Percentiles rank a stretch among this genome's conserved stretches.
Evolutionary conservation across 2,113 vertebrate species (phyloP).

Genomic region (Limnothrissa miodon): DNA sequence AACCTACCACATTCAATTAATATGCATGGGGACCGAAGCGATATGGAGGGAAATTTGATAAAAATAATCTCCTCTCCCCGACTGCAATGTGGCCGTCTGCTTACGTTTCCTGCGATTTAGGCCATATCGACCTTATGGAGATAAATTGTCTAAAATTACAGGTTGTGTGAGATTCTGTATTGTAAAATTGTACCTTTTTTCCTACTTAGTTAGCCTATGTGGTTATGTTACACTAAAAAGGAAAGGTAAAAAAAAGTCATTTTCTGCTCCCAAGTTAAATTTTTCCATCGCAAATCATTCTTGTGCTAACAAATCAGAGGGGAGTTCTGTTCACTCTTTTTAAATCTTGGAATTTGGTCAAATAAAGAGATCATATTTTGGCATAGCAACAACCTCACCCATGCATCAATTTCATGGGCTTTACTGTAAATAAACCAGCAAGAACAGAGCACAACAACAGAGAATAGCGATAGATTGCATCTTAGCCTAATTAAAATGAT

Average conservation of each 20-base stretch:
- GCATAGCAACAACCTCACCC: background rate
- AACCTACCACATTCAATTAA: constrained; percentile 69
- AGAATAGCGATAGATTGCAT: constrained; percentile 46
- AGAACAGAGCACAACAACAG: constrained; percentile 13
- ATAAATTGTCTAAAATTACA: constrained; percentile 4
- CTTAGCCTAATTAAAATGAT: constrained; percentile 61
- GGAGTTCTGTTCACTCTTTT: background rate
- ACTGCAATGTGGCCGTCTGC: constrained; percentile 61
- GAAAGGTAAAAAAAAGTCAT: background rate
- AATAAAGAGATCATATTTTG: constrained; percentile 8
- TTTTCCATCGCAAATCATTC: background rate
- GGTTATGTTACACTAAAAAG: constrained; percentile 2
- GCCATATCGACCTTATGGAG: background rate
- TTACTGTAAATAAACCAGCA: constrained; percentile 19
- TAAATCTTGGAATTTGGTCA: background rate
- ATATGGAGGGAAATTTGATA: constrained; percentile 68
- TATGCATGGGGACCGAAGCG: constrained; percentile 65
- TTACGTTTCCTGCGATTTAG: constrained; percentile 48
- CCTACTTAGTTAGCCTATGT: background rate
- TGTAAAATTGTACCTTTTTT: constrained; percentile 7
- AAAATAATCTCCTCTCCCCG: constrained; percentile 69
- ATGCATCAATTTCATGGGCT: background rate
- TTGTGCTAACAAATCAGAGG: background rate
- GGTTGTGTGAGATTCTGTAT: background rate
- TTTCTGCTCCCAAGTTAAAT: background rate